Percentiles rank a stretch among this genome's conserved stretches.
Evolutionary conservation across 2,797 vertebrate genomes (phyloP).

Genomic region (Clarias laeviceps): DNA sequence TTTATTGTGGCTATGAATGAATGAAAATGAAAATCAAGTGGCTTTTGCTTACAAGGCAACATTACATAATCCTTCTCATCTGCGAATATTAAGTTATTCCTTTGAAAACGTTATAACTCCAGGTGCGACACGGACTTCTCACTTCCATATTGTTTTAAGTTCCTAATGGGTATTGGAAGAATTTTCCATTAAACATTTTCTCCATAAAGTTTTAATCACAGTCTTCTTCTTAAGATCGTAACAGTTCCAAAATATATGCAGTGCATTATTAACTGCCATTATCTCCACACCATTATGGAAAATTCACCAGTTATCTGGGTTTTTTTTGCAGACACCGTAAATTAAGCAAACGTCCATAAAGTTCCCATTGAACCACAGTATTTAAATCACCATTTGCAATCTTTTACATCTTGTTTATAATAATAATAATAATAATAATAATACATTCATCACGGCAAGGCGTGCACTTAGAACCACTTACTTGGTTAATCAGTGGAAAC

Average conservation of each 20-base stretch:
- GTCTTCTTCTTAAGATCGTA: not conserved
- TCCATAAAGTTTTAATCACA: not conserved
- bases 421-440: too few relatives aligned
- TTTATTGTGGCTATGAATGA: not conserved
- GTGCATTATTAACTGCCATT: not conserved
- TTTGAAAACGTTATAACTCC: not conserved
- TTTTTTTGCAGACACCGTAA: not conserved
- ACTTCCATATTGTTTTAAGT: not conserved
- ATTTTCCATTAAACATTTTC: not conserved
- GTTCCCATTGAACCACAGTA: not conserved
- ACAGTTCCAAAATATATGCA: not conserved
- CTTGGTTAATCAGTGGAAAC: not conserved
- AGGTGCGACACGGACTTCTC: not conserved
- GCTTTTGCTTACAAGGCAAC: not conserved
- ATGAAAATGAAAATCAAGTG: slow-evolving; percentile 4
- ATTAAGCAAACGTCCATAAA: not conserved
- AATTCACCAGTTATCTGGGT: not conserved
- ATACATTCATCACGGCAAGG: not conserved
- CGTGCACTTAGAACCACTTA: not conserved
- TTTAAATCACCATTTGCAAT: not conserved
- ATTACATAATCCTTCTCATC: not conserved
- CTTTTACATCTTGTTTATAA: not conserved
- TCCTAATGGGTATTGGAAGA: not conserved
- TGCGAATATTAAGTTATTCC: not conserved
- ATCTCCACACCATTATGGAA: not conserved